Conservation (phyloP, 2,888 invertebrate genomes). For the Rugalucina vietnamica region DNA sequence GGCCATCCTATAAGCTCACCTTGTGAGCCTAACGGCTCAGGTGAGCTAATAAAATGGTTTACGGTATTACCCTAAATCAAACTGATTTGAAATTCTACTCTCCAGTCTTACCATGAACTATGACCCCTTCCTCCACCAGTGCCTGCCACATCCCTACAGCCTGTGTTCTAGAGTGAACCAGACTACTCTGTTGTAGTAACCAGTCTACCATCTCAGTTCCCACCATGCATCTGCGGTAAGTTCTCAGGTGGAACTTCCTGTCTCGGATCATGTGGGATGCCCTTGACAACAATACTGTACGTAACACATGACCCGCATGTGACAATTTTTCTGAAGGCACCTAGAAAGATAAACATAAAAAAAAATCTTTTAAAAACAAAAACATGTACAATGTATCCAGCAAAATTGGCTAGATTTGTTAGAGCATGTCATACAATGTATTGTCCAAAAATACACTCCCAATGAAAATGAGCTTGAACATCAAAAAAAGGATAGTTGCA, state of each 20-base stretch:
- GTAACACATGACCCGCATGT: slow-evolving; percentile 89
- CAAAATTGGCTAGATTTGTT: too few relatives aligned
- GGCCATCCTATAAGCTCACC: too few relatives aligned
- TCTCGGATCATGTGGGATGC: slow-evolving; percentile 88
- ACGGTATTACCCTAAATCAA: too few relatives aligned
- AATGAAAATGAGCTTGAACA: too few relatives aligned
- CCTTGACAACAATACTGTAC: slow-evolving; percentile 88
- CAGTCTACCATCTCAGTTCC: slow-evolving; percentile 93
- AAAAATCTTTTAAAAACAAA: not conserved
- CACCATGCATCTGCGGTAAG: slow-evolving; percentile 88
- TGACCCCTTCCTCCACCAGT: slow-evolving; percentile 91
- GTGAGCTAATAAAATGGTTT: too few relatives aligned
- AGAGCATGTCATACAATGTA: too few relatives aligned
- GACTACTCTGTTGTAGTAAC: slow-evolving; percentile 87
- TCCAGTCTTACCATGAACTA: slow-evolving; percentile 89
- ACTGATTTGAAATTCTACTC: too few relatives aligned
- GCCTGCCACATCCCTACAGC: slow-evolving; percentile 94
- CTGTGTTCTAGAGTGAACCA: slow-evolving; percentile 88
- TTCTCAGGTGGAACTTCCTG: slow-evolving; percentile 87
- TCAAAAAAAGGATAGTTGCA: too few relatives aligned
- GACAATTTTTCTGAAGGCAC: slow-evolving; percentile 88
- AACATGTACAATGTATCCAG: not conserved
- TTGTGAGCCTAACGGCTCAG: too few relatives aligned
- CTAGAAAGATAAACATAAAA: slow-evolving; percentile 58
- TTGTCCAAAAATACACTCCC: too few relatives aligned